Evolutionary conservation across 1,140 invertebrate species (phyloP), one percentile per base, ranked within the genome.

Genomic region (Drosophila lini): DNA sequence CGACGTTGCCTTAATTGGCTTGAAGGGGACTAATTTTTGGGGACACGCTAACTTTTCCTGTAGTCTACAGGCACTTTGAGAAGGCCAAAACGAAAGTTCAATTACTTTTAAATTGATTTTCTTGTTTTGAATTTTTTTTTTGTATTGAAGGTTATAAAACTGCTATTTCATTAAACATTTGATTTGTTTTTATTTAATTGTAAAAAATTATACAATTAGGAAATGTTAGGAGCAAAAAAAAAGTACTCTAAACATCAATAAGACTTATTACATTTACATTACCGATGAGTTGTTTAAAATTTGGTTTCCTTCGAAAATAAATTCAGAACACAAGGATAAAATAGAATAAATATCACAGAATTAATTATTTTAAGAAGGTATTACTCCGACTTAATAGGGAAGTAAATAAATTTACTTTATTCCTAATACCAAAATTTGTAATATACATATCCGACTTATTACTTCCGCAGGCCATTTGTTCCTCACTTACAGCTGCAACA

Each of bases 1-100:
- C 11, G 45, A 5, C n/a, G 40, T 36, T n/a, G 25, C 59, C 13
- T 53, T 62, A 53, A 62, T 62, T 41, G 60, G 25, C 60, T 55
- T 41, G 48, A 40, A 25, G 28, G 34, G 44, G 22, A 16, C 28
- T 28, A 22, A 32, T 34, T 42, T 41, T 28, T 15, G 31, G 25
- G 15, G 19, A 31, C 45, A 61, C 45, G 59, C 32, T 0, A 61
- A 19, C 8, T 50, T 36, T 36, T 9, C 4, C 16, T 36, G 34
- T 15, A 22, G 16, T 19, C 3, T 22, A 52, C 16, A 5, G 6
- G 31, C 11, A 5, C 5, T 15, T 5, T 9, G 1, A 15, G 13
- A 55, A 9, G 19, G 5, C 25, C 25, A 55, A 25, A 15, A 38
- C 22, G 4, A 3, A n/a, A 55, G 52, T 22, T 55, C 8, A 36